Base-by-base conservation (phyloP, 2,797 vertebrate genomes). In the Valencia hispanica region DNA sequence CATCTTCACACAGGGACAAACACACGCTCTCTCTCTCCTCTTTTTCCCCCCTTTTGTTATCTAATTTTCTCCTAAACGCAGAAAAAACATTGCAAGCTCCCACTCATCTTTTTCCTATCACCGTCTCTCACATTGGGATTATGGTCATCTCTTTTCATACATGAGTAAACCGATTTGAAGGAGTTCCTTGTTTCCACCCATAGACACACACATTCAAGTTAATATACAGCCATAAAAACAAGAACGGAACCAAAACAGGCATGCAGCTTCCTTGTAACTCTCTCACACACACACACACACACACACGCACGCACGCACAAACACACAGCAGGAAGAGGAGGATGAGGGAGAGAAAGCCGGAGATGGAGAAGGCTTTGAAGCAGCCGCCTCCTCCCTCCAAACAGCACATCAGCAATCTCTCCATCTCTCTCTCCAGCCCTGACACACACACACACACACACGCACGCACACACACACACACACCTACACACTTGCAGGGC, bases 301-400 rank as follows among this genome's bases (percentile, higher is more conserved):
- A 59, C 55, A 55, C 53, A 55, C 53, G 20, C 32, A 39, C 61
- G 14, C 63, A 15, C 63, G 41, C 36, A 15, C 86, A 87, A 87
- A 87, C 90, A 87, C 87, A 84, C 86, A 71, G 84, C 77, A 41
- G 32, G 55, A 55, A 68, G 77, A 41, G 32, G 55, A 61, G 69
- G 74, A 73, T 79, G 69, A 73, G 75, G 79, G 77, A 69, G 77
- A 63, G 80, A 70, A 81, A 88, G 90, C 85, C 90, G 88, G 85
- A 86, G 85, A 85, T 73, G 71, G 73, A 81, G 81, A 74, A 73
- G 78, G 78, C 83, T 90, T 91, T 91, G 83, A 92, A 89, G 91
- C 89, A 75, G 74, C 86, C 75, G 70, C 83, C 79, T 73, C 79
- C 73, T 81, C 84, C 76, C 80, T 80, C 78, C 81, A 83, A 84